Evolutionary conservation across 2,888 invertebrate species (phyloP), one percentile per base, ranked within the genome.

Genomic region (Tuta absoluta): DNA sequence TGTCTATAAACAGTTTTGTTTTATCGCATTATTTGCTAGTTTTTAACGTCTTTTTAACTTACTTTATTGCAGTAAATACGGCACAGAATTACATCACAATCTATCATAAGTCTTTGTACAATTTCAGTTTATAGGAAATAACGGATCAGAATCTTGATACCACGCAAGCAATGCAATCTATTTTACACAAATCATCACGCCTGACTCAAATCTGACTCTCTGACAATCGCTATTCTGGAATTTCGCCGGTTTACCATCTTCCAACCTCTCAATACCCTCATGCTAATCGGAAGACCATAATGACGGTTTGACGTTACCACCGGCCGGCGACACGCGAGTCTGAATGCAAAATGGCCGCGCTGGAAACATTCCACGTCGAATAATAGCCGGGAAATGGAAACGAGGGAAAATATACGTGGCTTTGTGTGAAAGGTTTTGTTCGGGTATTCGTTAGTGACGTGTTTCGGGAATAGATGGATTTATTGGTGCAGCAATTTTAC

Each of bases 381-480:
- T 45, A n/a, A 45, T 45, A 17, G 45, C 8, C 17, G 45, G 7
- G 17, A 45, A 45, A 45, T 17, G n/a, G 45, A 45, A 45, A 45
- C 45, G 45, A 45, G 45, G 4, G 45, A n/a, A 45, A 45, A 45
- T n/a, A 45, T n/a, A 45, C 41, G 41, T 14, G 41, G 41, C 45
- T 45, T 45, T 45, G 45, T 45, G n/a, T 45, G 45, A 33, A 33
- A 33, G 33, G 33, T 33, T 45, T 45, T 45, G 45, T 45, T 45
- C n/a, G 45, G n/a, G 45, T 45, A 17, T n/a, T 45, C 45, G n/a
- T 0, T n/a, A 4, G 45, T 11, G n/a, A 45, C 45, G n/a, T 45
- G n/a, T 45, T n/a, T 45, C 17, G 17, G n/a, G n/a, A 17, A 45
- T 45, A 45, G 5, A 45, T 45, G 3, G 45, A 45, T 45, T 45